Evolutionary conservation across 64 coral and sea anemone genomes (phyloP).

Genomic region (Stichodactyla helianthus): DNA sequence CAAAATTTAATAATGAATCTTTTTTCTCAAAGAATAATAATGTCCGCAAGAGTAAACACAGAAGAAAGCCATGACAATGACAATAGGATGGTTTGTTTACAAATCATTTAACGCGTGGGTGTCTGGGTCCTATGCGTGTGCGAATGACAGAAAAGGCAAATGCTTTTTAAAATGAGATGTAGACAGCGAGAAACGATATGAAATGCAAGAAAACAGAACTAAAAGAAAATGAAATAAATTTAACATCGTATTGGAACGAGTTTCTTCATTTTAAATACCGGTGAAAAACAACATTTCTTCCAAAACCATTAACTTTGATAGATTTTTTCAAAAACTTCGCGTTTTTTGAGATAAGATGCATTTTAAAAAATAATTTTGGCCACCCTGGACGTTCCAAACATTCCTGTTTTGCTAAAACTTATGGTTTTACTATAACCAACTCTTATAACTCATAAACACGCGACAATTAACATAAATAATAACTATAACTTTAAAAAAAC

Average conservation of each 20-base stretch:
- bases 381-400: no score
- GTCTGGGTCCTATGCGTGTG: background rate
- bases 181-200: background rate
- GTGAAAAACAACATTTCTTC: no score
- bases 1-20: background rate
- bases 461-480: background rate
- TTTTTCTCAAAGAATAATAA: background rate
- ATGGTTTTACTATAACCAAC: background rate
- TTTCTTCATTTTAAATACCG: no score
- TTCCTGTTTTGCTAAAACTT: no score
- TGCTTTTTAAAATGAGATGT: background rate
- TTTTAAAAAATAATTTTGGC: no score
- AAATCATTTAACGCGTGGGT: background rate
- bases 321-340: no score
- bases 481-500: background rate
- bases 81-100: background rate
- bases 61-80: background rate
- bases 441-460: background rate
- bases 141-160: background rate
- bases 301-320: no score
- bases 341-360: no score
- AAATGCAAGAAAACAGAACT: no score
- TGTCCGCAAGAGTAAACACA: background rate
- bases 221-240: no score
- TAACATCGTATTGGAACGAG: no score